Conservation (phyloP, 2,113 vertebrate species). For the Asarcornis scutulata region DNA sequence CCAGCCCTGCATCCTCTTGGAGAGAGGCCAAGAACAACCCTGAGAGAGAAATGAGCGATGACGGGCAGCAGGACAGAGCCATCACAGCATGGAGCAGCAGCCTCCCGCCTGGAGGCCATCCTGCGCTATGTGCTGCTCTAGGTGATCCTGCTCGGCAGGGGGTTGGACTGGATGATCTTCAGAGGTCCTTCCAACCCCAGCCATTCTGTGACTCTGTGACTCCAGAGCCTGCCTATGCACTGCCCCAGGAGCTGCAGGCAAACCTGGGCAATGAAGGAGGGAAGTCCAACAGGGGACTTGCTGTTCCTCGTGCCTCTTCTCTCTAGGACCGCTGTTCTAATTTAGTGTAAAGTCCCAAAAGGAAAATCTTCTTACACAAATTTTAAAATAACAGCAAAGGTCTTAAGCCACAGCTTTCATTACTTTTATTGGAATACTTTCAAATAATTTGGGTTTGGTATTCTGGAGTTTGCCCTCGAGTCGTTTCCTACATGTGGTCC, state of each 20-base stretch:
- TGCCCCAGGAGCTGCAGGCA: fast-evolving
- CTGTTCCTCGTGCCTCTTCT: not conserved
- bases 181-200: too few species aligned
- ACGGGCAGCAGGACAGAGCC: not conserved
- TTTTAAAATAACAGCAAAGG: not conserved
- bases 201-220: not conserved
- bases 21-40: not conserved
- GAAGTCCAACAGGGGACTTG: too few species aligned
- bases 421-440: not conserved
- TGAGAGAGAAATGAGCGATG: not conserved
- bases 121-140: too few species aligned
- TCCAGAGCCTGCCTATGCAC: not conserved
- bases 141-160: too few species aligned
- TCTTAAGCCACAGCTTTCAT: not conserved
- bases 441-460: not conserved
- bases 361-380: not conserved
- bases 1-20: not conserved
- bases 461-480: not conserved
- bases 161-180: too few species aligned
- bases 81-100: not conserved
- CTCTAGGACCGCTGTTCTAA: not conserved
- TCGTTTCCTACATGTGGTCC: not conserved
- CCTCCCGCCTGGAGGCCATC: too few species aligned
- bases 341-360: not conserved
- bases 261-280: not conserved